Percentiles rank a stretch among this genome's conserved stretches.
Conservation (phyloP, 2,113 vertebrate species). For the Kryptolebias marmoratus region DNA sequence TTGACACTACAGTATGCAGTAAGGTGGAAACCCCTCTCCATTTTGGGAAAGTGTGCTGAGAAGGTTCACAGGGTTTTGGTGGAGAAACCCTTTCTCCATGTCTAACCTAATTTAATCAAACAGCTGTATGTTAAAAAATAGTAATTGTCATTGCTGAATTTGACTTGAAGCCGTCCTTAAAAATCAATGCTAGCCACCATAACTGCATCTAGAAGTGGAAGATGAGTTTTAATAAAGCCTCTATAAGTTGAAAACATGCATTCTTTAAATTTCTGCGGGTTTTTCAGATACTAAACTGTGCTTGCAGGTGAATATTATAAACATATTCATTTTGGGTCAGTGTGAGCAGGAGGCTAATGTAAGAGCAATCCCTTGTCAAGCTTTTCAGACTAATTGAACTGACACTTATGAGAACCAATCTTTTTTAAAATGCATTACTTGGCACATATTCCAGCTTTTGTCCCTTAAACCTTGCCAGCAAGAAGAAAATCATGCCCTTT, state of each 20-base stretch:
- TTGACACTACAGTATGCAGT: conserved; percentile 58
- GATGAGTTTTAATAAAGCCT: not conserved
- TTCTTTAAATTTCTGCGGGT: conserved; percentile 17
- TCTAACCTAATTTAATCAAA: conserved; percentile 35
- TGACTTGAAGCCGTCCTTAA: conserved; percentile 27
- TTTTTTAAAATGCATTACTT: conserved; percentile 95
- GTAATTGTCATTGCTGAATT: conserved; percentile 35
- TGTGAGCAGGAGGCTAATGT: conserved; percentile 86
- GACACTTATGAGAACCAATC: conserved; percentile 97
- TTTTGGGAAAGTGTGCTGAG: conserved; percentile 36
- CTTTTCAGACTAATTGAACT: conserved; percentile 94
- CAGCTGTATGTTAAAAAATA: conserved; percentile 50
- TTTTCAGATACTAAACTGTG: conserved; percentile 27
- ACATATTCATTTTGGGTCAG: conserved; percentile 70
- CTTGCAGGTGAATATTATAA: conserved; percentile 34
- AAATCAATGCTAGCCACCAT: conserved; percentile 24
- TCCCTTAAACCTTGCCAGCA: conserved; percentile 93
- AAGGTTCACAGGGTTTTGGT: conserved; percentile 27
- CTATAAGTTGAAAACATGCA: conserved; percentile 25
- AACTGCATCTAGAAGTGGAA: conserved; percentile 20
- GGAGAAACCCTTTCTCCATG: conserved; percentile 9
- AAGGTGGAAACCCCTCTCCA: conserved; percentile 60
- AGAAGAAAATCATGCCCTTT: conserved; percentile 91
- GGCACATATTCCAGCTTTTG: conserved; percentile 95
- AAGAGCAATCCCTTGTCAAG: conserved; percentile 92